Evolutionary conservation across 2,113 vertebrate species (phyloP), one percentile per base, ranked within the genome.

Genomic region (Gnathonemus longibarbis): DNA sequence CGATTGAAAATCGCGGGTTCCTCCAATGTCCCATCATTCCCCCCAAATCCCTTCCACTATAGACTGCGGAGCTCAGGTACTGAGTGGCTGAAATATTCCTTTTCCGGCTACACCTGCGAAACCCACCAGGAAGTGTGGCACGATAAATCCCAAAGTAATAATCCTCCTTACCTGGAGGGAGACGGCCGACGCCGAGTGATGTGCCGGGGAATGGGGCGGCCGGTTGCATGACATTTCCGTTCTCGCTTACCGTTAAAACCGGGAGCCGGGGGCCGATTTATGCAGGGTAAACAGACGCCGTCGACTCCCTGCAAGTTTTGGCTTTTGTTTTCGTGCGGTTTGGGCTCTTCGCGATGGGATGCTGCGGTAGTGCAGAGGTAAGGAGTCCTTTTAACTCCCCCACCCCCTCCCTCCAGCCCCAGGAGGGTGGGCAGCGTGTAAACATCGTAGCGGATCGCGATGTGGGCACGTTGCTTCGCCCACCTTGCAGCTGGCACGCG

Each of bases 351-450:
- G 94, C 94, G 90, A 96, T 96, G 96, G 96, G 96, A 96, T 96
- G 96, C 96, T 96, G 96, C 95, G 96, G 95, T 88, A 96, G 96
- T 94, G 77, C 94, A 91, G 96, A 96, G 96, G 96, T 96, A 94
- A 95, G 95, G 58, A 46, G 91, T 53, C 49, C 85, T 15, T 87
- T 88, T 39, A 27, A 42, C 31, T 42, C 35, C 74, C 74, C 31
- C 3, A 77, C 70, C 31, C 70, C 70, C 62, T 90, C 70, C 2
- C 35, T 58, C 53, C 89, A 3, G 7, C 90, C 35, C 84, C 53
- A 11, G 19, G 45, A 84, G 70, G 21, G 39, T 70, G 45, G 46
- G 91, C 91, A 84, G 90, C 89, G 89, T 90, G 91, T 90, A 49
- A 85, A 87, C 86, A 7, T 87, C 85, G 88, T 89, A 80, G 45